Evolutionary conservation across 2,888 invertebrate genomes (phyloP).

Genomic region (Andricus curvator): DNA sequence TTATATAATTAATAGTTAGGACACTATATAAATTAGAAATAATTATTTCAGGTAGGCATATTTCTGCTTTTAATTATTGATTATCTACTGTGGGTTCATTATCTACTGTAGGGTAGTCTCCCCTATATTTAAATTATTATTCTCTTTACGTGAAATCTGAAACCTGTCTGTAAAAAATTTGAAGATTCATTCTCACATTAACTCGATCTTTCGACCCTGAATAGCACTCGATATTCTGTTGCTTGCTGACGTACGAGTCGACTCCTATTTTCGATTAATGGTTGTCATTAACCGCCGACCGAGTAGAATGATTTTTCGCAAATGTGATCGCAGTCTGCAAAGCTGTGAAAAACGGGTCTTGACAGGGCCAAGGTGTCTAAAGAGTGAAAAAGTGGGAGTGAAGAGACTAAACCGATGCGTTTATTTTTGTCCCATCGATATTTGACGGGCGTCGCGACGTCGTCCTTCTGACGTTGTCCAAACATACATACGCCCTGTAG

Average conservation of each 20-base stretch:
- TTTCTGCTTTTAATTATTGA: too few relatives aligned
- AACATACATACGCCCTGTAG: not conserved
- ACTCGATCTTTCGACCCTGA: not conserved
- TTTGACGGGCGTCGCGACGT: constrained; percentile 54
- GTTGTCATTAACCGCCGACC: constrained; percentile 16
- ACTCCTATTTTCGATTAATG: constrained; percentile 36
- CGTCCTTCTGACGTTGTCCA: constrained; percentile 21
- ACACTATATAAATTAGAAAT: too few relatives aligned
- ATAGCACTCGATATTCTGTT: constrained; percentile 3
- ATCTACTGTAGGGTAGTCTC: too few relatives aligned
- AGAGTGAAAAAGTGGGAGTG: not conserved
- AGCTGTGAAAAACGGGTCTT: not conserved
- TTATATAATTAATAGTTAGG: too few relatives aligned
- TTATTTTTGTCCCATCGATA: constrained; percentile 58
- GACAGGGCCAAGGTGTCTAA: constrained; percentile 19
- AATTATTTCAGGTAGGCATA: too few relatives aligned
- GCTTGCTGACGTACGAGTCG: constrained; percentile 17
- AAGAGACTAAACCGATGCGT: not conserved
- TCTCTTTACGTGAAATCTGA: not conserved
- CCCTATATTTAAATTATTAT: too few relatives aligned
- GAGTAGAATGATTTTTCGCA: constrained; percentile 12
- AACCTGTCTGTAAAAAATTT: not conserved
- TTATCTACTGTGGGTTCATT: too few relatives aligned
- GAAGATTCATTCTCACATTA: not conserved
- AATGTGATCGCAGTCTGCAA: not conserved